A percentile compares a stretch with the other conserved stretches of the same genome.
phyloP scores from a whole-genome alignment of 2,888 invertebrate genomes.

The Trypoxylon attenuatum region DNA sequence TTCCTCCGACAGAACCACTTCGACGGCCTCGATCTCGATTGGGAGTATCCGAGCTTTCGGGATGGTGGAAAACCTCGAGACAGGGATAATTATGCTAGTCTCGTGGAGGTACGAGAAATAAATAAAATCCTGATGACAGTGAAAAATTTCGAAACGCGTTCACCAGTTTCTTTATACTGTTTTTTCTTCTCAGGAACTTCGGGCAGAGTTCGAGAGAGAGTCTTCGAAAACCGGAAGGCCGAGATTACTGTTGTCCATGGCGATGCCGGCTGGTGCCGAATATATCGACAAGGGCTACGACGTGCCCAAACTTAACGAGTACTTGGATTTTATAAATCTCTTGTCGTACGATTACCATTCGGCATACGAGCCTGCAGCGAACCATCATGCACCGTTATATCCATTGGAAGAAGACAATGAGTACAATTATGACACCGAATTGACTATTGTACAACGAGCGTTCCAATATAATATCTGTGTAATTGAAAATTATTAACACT shows the following conservation, averaged over 20 bases:
- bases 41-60: constrained; percentile 91
- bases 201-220: constrained; percentile 92
- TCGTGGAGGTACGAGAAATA: constrained; percentile 89
- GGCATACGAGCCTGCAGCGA: constrained; percentile 91
- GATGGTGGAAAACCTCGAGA: constrained; percentile 84
- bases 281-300: constrained; percentile 96
- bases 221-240: constrained; percentile 88
- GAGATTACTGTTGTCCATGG: constrained; percentile 90
- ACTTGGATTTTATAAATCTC: constrained; percentile 94
- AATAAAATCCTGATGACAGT: too few species aligned
- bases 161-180: too few species aligned
- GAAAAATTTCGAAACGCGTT: too few species aligned
- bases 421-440: constrained; percentile 90
- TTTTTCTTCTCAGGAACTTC: constrained; percentile 86
- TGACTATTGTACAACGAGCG: constrained; percentile 87
- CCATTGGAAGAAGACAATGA: constrained; percentile 88
- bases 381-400: constrained; percentile 92
- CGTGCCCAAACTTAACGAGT: constrained; percentile 89
- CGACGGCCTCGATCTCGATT: constrained; percentile 94
- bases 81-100: constrained; percentile 89
- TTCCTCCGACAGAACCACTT: constrained; percentile 94
- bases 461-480: not conserved
- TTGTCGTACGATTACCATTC: constrained; percentile 95
- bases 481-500: too few species aligned
- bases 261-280: constrained; percentile 94